These are phyloP conservation scores for Hesperia comma DNA, from an alignment of 2,888 invertebrate genomes.

Conservation along the genomic window DNA sequence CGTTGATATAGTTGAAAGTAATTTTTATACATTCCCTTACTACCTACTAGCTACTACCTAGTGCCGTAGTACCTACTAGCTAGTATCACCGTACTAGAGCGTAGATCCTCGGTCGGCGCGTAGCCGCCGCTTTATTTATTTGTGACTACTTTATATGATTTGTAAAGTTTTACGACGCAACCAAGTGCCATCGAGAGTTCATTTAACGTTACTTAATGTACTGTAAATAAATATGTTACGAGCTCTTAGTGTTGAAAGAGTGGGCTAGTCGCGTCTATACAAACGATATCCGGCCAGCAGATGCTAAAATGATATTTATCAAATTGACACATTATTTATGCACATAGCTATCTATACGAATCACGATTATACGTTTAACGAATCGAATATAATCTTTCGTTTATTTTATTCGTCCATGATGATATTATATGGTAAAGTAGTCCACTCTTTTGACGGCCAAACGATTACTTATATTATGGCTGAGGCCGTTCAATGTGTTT, in stretches of 20 bases:
- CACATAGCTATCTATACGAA: conserved; percentile 55
- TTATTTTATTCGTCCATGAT: conserved; percentile 65
- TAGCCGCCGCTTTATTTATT: conserved; percentile 49
- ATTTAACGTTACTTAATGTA: conserved; percentile 77
- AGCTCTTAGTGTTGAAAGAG: conserved; percentile 65
- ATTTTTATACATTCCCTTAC: conserved; percentile 76
- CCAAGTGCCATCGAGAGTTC: conserved; percentile 81
- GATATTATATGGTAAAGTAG: conserved; percentile 43
- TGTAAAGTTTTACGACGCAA: conserved; percentile 71
- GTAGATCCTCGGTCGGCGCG: neutral
- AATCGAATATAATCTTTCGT: conserved; percentile 51
- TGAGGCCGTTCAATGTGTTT: conserved; percentile 53
- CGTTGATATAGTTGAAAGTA: conserved; percentile 72
- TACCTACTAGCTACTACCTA: conserved; percentile 47
- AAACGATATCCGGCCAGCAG: conserved; percentile 71
- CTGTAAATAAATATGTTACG: conserved; percentile 72
- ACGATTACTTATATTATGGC: conserved; percentile 43
- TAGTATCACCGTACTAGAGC: conserved; percentile 26
- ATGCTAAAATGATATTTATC: conserved; percentile 48
- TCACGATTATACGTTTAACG: conserved; percentile 45
- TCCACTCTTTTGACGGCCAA: conserved; percentile 64
- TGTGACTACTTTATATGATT: conserved; percentile 52
- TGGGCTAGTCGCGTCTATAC: conserved; percentile 59
- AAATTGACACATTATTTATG: conserved; percentile 52
- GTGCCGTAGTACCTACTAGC: conserved; percentile 45